phyloP scores from a whole-genome alignment of 2,797 vertebrate genomes.

The Anabacerthia variegaticeps region DNA sequence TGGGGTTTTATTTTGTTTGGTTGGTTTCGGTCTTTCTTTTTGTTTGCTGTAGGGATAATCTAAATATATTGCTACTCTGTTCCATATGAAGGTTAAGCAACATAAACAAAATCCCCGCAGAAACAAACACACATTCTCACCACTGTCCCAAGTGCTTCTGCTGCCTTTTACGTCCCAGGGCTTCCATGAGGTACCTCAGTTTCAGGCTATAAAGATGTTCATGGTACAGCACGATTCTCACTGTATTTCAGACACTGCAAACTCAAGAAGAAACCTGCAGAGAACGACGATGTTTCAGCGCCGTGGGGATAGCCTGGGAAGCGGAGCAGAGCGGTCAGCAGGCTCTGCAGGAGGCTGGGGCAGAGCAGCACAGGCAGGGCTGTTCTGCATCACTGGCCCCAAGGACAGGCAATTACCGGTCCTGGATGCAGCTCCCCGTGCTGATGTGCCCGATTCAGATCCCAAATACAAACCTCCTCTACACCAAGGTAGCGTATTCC shows the following conservation, averaged over 20 bases:
- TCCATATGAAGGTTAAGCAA: neutral
- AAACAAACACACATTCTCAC: neutral
- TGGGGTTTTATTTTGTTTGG: too few species aligned
- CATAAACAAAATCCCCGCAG: neutral
- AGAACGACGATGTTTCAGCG: neutral
- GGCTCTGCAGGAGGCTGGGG: neutral
- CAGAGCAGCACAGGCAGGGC: fast-evolving
- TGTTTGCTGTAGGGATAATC: neutral
- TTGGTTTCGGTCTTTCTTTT: neutral
- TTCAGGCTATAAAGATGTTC: neutral
- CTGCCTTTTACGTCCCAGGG: fast-evolving
- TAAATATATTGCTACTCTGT: neutral
- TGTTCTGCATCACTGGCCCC: fast-evolving
- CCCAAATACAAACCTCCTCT: neutral
- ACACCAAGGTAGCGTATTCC: neutral
- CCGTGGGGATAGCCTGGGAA: fast-evolving
- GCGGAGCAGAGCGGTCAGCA: fast-evolving
- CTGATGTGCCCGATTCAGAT: fast-evolving
- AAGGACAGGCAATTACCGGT: neutral
- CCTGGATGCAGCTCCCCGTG: neutral
- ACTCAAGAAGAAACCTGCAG: neutral
- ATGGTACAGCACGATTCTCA: fast-evolving
- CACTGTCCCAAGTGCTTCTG: neutral
- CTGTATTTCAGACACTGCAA: neutral
- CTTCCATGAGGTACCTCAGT: fast-evolving